Conservation (phyloP, 1,140 invertebrate genomes). For the Elymnias hypermnestra region DNA sequence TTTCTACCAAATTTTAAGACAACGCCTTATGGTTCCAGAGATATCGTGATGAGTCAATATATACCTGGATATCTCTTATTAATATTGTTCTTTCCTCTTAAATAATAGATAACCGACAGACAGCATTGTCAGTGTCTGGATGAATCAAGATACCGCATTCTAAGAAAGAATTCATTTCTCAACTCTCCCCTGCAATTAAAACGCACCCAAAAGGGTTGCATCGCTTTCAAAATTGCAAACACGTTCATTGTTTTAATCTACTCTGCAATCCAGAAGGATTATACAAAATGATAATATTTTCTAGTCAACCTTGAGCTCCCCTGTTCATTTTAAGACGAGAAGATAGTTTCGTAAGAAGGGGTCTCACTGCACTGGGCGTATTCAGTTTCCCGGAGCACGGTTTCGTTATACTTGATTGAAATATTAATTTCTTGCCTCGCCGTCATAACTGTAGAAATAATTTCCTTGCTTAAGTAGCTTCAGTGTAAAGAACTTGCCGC, state of each 20-base stretch:
- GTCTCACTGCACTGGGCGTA: slow-evolving; percentile 27
- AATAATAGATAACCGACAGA: too few species aligned
- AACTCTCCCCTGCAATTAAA: slow-evolving; percentile 62
- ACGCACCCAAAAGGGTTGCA: slow-evolving; percentile 68
- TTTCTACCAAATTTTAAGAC: too few species aligned
- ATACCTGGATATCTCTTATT: too few species aligned
- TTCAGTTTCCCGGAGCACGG: slow-evolving; percentile 31
- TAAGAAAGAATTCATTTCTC: slow-evolving; percentile 38
- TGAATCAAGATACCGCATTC: slow-evolving; percentile 32
- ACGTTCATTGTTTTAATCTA: slow-evolving; percentile 71
- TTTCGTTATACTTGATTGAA: slow-evolving; percentile 53
- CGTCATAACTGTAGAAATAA: slow-evolving; percentile 37
- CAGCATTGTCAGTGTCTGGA: too few species aligned
- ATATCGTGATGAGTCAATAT: too few species aligned
- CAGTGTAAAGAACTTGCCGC: slow-evolving; percentile 19
- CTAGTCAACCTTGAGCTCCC: slow-evolving; percentile 35
- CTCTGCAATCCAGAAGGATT: slow-evolving; percentile 46
- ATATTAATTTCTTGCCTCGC: slow-evolving; percentile 51
- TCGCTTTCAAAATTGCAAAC: slow-evolving; percentile 38
- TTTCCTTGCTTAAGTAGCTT: slow-evolving; percentile 26
- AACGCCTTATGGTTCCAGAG: too few species aligned
- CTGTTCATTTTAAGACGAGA: slow-evolving; percentile 6
- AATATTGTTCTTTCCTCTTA: too few species aligned
- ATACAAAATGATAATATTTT: slow-evolving; percentile 45
- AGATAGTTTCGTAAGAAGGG: slow-evolving; percentile 10